Evolutionary conservation across 2,888 invertebrate species (phyloP), one percentile per base, ranked within the genome.

Genomic region (Synergus umbraculus): DNA sequence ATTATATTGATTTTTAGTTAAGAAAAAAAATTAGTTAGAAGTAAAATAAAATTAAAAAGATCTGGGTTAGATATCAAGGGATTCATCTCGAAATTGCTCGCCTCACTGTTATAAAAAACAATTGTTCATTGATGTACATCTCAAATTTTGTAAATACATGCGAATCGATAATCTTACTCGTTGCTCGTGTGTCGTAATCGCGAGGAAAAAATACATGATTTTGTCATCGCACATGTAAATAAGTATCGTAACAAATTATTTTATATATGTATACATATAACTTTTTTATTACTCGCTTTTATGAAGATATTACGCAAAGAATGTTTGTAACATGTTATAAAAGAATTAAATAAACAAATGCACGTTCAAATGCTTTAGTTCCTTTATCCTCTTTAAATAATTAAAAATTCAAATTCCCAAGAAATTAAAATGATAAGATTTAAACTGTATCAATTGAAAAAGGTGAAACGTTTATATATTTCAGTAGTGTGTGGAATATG

Each of bases 281-380:
- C 86, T 87, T 89, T 88, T 88, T 88, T 88, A 87, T 88, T 86
- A 87, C 85, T 84, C 79, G 83, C 83, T 82, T 85, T 79, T 86
- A 85, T 64, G 81, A 83, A 87, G 79, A 81, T 84, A 83, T 83
- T 83, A 83, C 85, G 82, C 79, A 82, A 84, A 87, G 84, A 84
- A 88, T 87, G 88, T 89, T 90, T 88, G 86, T 89, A 89, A 88
- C 86, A 86, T 85, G 87, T 86, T 88, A 86, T 86, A 86, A 86
- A 83, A 84, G 86, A 83, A 85, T 87, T 87, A 85, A 86, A 89
- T 85, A 88, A 85, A 85, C 81, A 83, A 80, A 78, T 85, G 81
- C 79, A 86, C 77, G 81, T 84, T 64, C 7, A 13, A 63, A 65
- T 41, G 3, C 15, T 65, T n/a, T 9, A 37, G 15, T n/a, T 41